Evolutionary conservation across 2,113 vertebrate species (phyloP), one percentile per base, ranked within the genome.

Genomic region (Corythornis vintsioides): DNA sequence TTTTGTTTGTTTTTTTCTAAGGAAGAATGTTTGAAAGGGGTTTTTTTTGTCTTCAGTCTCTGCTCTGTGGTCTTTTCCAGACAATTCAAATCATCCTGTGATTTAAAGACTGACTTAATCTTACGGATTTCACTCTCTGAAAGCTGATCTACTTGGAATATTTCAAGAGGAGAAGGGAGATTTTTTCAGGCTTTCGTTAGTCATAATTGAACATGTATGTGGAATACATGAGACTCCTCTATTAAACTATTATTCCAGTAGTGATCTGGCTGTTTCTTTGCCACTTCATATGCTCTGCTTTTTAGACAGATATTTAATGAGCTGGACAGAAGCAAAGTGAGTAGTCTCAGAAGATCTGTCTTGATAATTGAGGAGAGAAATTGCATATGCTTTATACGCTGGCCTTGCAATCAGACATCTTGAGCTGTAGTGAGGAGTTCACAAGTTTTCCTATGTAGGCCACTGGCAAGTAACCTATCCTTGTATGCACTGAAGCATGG

Each of bases 401-500:
- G 50, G 8, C 55, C 26, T 83, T 66, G 55, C 45, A 73, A 9
- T 78, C 55, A 60, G 45, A 0, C 1, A 59, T 25, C 8, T 47
- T 38, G 42, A 76, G 60, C 59, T 72, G 55, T 17, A 24, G 25
- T 17, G 38, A 47, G 38, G 48, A 60, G 5, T 47, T 67, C 33
- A 17, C 3, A 40, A 59, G 11, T 6, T 64, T 75, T 81, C 12
- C 25, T 74, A 57, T 1, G 3, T 42, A 55, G 3, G 3, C 48
- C 59, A 18, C 1, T 1, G 21, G 14, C 15, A 70, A 42, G 55
- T 40, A 38, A 40, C 43, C 52, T 73, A 70, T 28, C 7, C 21
- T 19, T 1, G 2, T 0, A 0, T 52, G 38, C 42, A 18, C 3
- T 0, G 1, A 70, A 56, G n/a, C 59, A 60, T 33, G 5, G 1